Conservation (phyloP, 2,888 invertebrate species). For the Protodeltote pygarga region DNA sequence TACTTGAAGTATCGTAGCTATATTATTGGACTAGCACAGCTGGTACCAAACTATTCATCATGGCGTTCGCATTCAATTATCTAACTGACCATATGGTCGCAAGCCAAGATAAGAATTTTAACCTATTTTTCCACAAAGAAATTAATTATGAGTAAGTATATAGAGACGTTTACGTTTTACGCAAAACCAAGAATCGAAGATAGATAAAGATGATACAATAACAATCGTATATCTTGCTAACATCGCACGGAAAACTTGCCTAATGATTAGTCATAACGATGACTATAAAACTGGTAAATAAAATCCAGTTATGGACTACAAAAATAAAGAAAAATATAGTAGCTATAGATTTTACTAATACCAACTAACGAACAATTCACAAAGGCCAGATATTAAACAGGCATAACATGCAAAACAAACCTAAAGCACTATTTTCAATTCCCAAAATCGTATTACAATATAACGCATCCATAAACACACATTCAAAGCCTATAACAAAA, state of each 20-base stretch:
- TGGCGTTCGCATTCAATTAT: constrained; percentile 23
- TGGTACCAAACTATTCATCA: constrained; percentile 49
- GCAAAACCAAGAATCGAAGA: constrained; percentile 13
- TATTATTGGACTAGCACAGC: constrained; percentile 57
- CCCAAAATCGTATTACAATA: not conserved
- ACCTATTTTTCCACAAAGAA: constrained; percentile 35
- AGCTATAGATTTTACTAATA: too few relatives aligned
- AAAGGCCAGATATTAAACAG: too few relatives aligned
- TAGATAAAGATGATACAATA: constrained; percentile 7
- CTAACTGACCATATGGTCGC: constrained; percentile 37
- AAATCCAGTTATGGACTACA: too few relatives aligned
- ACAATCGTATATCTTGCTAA: constrained; percentile 11
- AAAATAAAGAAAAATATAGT: too few relatives aligned
- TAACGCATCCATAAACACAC: constrained; percentile 24
- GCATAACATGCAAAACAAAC: not conserved
- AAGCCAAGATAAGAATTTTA: constrained; percentile 21
- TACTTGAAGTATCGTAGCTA: constrained; percentile 49
- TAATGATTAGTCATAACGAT: constrained; percentile 18
- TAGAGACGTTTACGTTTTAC: constrained; percentile 29
- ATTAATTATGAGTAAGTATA: too few relatives aligned
- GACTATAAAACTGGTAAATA: constrained; percentile 2
- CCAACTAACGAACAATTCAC: too few relatives aligned
- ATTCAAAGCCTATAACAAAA: constrained; percentile 44
- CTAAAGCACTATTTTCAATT: too few relatives aligned
- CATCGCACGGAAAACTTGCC: not conserved